Percentiles rank a stretch among this genome's conserved stretches.
Evolutionary conservation across 2,113 vertebrate genomes (phyloP).

Genomic region (Leucosticte australis): DNA sequence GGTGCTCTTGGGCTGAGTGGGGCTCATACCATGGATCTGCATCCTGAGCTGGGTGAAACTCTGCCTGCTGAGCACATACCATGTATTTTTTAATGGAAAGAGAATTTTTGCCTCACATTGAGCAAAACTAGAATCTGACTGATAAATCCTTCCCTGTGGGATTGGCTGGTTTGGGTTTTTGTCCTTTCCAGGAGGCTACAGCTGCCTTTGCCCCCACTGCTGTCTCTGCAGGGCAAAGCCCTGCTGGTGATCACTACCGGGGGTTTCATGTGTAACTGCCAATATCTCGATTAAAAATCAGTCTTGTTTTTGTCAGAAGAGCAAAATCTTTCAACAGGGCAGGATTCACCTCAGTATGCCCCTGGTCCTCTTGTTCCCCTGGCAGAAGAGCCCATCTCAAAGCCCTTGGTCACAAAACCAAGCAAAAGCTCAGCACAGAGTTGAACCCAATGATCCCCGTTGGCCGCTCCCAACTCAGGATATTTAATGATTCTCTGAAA

Average conservation of each 20-base stretch:
- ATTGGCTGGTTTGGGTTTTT: neutral
- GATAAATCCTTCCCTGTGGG: neutral
- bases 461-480: accelerated
- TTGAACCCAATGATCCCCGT: accelerated
- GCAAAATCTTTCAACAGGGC: neutral
- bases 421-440: accelerated
- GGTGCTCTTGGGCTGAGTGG: neutral
- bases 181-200: neutral
- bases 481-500: neutral
- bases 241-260: neutral
- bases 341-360: neutral
- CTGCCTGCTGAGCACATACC: neutral
- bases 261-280: accelerated
- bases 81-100: neutral
- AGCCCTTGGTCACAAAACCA: neutral
- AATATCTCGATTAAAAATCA: neutral
- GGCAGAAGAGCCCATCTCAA: neutral
- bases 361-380: accelerated
- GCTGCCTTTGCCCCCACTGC: neutral
- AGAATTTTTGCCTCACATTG: accelerated
- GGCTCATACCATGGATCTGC: neutral
- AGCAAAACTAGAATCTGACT: neutral
- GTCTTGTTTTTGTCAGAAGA: neutral
- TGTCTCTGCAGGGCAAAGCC: neutral
- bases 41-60: no score